Evolutionary conservation across 1,140 invertebrate genomes (phyloP).

Genomic region (Drosophila fuyamai): DNA sequence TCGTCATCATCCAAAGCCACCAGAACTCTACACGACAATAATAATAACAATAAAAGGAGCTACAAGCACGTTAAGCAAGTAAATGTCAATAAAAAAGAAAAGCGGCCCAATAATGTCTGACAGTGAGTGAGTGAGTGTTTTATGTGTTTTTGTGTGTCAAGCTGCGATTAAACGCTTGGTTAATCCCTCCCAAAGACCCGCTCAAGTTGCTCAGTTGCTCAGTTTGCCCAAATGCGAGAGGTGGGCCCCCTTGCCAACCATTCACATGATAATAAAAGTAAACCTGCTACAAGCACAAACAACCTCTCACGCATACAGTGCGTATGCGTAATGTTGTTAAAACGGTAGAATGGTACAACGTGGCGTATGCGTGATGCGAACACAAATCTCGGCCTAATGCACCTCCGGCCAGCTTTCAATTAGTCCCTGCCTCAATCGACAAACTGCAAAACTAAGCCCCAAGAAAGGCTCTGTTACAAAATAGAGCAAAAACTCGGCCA

Average conservation of each 20-base stretch:
- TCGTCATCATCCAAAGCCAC: slow-evolving; percentile 13
- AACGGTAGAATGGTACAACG: not conserved
- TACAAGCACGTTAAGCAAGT: slow-evolving; percentile 71
- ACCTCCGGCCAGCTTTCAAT: slow-evolving; percentile 46
- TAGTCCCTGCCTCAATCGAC: slow-evolving; percentile 39
- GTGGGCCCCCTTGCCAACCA: slow-evolving; percentile 17
- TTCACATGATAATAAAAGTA: slow-evolving; percentile 41
- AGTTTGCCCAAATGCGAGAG: slow-evolving; percentile 45
- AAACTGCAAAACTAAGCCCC: slow-evolving; percentile 34
- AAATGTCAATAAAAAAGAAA: slow-evolving; percentile 72
- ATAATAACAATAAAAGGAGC: slow-evolving; percentile 55
- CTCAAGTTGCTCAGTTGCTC: slow-evolving; percentile 26
- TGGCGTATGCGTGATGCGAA: slow-evolving; percentile 37
- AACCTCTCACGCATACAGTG: slow-evolving; percentile 17
- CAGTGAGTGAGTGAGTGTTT: slow-evolving; percentile 21
- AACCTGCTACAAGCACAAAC: slow-evolving; percentile 13
- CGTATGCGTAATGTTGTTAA: slow-evolving; percentile 57
- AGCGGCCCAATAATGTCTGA: slow-evolving; percentile 6
- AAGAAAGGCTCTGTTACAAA: slow-evolving; percentile 18
- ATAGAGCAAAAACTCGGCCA: slow-evolving; percentile 46
- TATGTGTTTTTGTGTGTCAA: slow-evolving; percentile 54
- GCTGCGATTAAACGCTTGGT: slow-evolving; percentile 77
- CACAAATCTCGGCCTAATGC: slow-evolving; percentile 43
- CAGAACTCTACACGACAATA: slow-evolving; percentile 53
- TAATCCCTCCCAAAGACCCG: slow-evolving; percentile 63